Evolutionary conservation across 2,888 invertebrate genomes (phyloP).

Genomic region (Trissoscelio sp.): DNA sequence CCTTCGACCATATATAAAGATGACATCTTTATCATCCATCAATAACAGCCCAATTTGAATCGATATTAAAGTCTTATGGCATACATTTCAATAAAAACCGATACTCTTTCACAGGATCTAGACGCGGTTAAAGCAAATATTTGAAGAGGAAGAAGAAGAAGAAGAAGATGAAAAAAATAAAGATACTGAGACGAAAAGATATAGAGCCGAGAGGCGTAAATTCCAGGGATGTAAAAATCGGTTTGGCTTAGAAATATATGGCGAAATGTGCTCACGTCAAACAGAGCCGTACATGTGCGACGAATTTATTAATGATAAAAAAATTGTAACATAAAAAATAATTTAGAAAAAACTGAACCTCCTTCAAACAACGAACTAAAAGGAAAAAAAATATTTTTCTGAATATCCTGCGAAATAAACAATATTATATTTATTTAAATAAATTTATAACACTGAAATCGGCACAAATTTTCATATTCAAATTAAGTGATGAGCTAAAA

Average conservation of each 20-base stretch:
- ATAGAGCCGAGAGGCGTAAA: background rate
- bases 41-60: slow-evolving; percentile 55
- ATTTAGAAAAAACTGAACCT: too few relatives aligned
- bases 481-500: too few relatives aligned
- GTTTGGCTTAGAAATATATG: slow-evolving; percentile 21
- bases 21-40: slow-evolving; percentile 62
- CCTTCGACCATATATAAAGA: slow-evolving; percentile 45
- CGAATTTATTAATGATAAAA: slow-evolving; percentile 32
- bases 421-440: too few relatives aligned
- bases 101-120: slow-evolving; percentile 1
- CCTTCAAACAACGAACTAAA: too few relatives aligned
- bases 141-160: slow-evolving; percentile 4
- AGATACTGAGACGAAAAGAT: background rate
- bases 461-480: too few relatives aligned
- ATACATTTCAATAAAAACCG: slow-evolving; percentile 43
- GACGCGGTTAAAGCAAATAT: slow-evolving; percentile 28
- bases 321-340: too few relatives aligned
- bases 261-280: slow-evolving; percentile 8
- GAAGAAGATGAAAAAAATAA: too few relatives aligned
- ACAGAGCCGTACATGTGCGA: background rate
- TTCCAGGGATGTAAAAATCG: slow-evolving; percentile 7
- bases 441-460: too few relatives aligned
- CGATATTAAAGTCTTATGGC: slow-evolving; percentile 48
- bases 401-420: too few relatives aligned
- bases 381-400: too few relatives aligned